Conservation (phyloP, 35 echinoderm and acorn worm genomes). For the Ophiothrix spiculata region DNA sequence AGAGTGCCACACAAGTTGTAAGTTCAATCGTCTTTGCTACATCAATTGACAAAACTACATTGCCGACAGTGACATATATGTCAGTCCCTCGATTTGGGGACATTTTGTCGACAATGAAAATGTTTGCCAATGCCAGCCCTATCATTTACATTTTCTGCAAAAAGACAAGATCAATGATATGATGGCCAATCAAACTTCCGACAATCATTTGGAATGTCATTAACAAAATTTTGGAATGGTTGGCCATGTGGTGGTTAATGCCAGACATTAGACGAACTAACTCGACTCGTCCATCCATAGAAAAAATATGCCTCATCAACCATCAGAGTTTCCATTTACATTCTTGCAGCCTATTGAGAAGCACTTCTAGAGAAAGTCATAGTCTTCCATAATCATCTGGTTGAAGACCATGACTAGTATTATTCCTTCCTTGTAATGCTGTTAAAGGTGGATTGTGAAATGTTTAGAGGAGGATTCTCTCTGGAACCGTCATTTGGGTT, state of each 20-base stretch:
- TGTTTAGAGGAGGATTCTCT: not conserved
- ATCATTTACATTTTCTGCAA: not conserved
- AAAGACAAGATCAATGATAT: not conserved
- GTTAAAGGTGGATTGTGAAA: not conserved
- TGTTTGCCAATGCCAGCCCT: no score
- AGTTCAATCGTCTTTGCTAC: no score
- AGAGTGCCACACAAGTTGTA: no score
- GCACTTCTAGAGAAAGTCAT: not conserved
- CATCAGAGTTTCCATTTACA: not conserved
- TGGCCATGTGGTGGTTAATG: not conserved
- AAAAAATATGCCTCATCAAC: not conserved
- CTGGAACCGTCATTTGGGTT: no score
- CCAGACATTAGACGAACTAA: not conserved
- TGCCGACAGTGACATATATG: no score
- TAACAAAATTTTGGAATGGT: not conserved
- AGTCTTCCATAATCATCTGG: not conserved
- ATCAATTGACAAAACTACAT: no score
- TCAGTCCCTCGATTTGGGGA: no score
- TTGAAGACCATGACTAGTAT: not conserved
- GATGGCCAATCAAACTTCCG: not conserved
- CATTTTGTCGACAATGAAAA: no score
- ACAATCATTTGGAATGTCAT: not conserved
- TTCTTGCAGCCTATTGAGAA: not conserved
- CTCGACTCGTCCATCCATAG: slow-evolving; percentile 16
- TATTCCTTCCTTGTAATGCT: not conserved